Evolutionary conservation across 1,140 invertebrate species (phyloP).

Genomic region (Galleria mellonella): DNA sequence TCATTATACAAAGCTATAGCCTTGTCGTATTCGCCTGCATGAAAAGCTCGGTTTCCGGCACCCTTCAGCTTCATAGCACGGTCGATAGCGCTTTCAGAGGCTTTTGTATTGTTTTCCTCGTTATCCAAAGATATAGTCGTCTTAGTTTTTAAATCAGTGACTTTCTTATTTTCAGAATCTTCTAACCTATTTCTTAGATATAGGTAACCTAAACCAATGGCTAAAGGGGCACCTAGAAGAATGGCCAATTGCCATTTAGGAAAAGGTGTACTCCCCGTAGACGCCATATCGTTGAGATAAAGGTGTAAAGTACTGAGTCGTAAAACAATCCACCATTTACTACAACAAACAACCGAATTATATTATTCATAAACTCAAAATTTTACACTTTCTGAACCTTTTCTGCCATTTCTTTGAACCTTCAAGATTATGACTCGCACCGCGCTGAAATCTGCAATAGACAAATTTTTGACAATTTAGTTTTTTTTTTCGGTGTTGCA

Average conservation of each 20-base stretch:
- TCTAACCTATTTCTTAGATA: constrained; percentile 79
- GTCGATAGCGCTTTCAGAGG: constrained; percentile 77
- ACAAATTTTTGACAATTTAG: constrained; percentile 6
- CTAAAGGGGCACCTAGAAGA: constrained; percentile 86
- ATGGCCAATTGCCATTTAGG: constrained; percentile 84
- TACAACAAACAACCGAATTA: constrained; percentile 19
- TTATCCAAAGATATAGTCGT: constrained; percentile 73
- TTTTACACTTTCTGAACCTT: constrained; percentile 7
- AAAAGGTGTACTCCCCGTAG: constrained; percentile 67
- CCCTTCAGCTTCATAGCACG: constrained; percentile 86
- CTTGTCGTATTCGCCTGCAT: constrained; percentile 89
- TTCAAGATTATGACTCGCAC: constrained; percentile 12
- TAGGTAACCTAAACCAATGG: constrained; percentile 87
- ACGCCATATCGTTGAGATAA: constrained; percentile 49
- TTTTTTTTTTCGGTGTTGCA: no score
- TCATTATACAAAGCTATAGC: constrained; percentile 91
- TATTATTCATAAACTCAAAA: constrained; percentile 12
- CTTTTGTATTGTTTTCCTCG: constrained; percentile 58
- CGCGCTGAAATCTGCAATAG: no score
- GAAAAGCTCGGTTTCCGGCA: constrained; percentile 92
- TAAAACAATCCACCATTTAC: constrained; percentile 57
- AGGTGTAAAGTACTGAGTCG: constrained; percentile 8
- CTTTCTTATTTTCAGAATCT: constrained; percentile 74
- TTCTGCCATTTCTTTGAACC: constrained; percentile 21
- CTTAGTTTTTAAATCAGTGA: constrained; percentile 70